Percentiles rank a stretch among this genome's conserved stretches.
Conservation (phyloP, 2,888 invertebrate species). For the Sarcophaga subvicina region DNA sequence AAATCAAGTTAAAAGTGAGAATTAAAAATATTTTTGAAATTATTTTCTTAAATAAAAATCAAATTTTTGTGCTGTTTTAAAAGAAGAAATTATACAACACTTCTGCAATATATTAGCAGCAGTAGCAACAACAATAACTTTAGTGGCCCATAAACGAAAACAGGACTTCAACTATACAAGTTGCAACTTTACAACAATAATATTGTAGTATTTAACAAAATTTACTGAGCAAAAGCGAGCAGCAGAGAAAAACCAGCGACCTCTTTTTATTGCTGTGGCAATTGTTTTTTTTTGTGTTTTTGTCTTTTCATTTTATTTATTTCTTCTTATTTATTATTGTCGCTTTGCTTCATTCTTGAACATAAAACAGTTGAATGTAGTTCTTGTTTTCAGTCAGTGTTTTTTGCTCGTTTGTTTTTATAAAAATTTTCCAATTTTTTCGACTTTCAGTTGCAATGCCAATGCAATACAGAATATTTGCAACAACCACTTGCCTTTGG, state of each 20-base stretch:
- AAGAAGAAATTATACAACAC: slow-evolving; percentile 56
- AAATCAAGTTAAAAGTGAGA: too few relatives aligned
- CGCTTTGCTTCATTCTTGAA: slow-evolving; percentile 38
- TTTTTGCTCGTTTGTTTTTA: background rate
- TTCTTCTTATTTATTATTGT: slow-evolving; percentile 31
- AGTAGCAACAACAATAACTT: slow-evolving; percentile 8
- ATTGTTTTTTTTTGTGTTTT: slow-evolving; percentile 28
- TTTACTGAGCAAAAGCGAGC: slow-evolving; percentile 3
- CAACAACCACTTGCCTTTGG: slow-evolving; percentile 43
- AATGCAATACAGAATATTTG: slow-evolving; percentile 49
- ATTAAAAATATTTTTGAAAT: background rate
- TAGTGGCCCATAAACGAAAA: slow-evolving; percentile 25
- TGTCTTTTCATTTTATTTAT: slow-evolving; percentile 11
- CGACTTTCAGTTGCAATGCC: slow-evolving; percentile 53
- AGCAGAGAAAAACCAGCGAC: slow-evolving; percentile 43
- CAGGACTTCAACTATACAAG: slow-evolving; percentile 30
- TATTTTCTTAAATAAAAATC: slow-evolving; percentile 21
- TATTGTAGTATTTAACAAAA: slow-evolving; percentile 6
- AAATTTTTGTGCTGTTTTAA: background rate
- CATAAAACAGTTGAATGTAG: slow-evolving; percentile 11
- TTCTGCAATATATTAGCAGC: slow-evolving; percentile 12
- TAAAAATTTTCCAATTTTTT: background rate
- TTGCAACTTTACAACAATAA: slow-evolving; percentile 4
- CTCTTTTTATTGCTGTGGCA: slow-evolving; percentile 39
- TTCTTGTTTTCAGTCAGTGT: slow-evolving; percentile 22